These are phyloP conservation scores for Malacoctenus gilli DNA, from an alignment of 2,797 vertebrate genomes.

Conservation along the genomic window DNA sequence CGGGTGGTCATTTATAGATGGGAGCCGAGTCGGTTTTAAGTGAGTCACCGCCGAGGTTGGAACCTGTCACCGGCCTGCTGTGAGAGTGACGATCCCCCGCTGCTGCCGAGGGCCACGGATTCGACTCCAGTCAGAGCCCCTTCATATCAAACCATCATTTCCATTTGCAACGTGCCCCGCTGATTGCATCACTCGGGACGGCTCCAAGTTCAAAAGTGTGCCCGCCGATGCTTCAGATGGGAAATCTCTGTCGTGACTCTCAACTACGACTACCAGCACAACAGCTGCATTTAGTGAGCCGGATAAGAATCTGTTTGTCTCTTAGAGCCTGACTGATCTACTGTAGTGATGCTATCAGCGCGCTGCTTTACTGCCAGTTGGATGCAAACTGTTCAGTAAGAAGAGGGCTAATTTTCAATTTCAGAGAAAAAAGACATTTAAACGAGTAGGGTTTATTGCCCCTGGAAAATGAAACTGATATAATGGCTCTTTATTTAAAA, in stretches of 20 bases:
- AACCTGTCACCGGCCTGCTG: conserved; percentile 21
- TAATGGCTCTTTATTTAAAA: background rate
- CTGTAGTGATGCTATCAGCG: background rate
- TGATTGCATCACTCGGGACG: conserved; percentile 24
- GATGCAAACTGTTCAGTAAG: background rate
- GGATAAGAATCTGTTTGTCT: background rate
- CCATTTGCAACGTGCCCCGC: conserved; percentile 19
- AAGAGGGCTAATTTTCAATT: background rate
- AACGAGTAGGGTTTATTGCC: too few species aligned
- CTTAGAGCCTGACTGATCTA: background rate
- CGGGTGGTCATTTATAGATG: background rate
- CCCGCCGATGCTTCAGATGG: background rate
- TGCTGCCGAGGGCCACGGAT: conserved; percentile 20
- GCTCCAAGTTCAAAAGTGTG: conserved; percentile 15
- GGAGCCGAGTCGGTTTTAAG: background rate
- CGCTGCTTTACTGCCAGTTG: background rate
- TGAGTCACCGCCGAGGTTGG: conserved; percentile 10
- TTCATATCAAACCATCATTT: conserved; percentile 7
- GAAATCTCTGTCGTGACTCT: background rate
- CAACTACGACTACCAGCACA: background rate
- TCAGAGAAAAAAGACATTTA: too few species aligned
- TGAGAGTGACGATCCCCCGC: conserved; percentile 14
- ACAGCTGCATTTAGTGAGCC: background rate
- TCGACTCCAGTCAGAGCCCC: conserved; percentile 12
- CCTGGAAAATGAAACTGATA: background rate